phyloP scores from a whole-genome alignment of 2,888 invertebrate species.

The Agrochola macilenta region DNA sequence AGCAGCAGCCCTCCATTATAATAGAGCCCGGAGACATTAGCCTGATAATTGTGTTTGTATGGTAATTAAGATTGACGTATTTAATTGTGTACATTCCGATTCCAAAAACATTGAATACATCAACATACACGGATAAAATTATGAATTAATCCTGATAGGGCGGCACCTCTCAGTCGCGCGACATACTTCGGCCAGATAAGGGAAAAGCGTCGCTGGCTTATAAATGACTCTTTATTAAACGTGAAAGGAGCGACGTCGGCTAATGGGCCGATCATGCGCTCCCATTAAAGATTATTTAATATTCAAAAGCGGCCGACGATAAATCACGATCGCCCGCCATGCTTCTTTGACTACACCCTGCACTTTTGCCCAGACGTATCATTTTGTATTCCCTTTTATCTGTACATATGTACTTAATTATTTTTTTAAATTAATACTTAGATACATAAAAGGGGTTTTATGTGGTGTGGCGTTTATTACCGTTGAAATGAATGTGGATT shows the following conservation, averaged over 20 bases:
- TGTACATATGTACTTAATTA: constrained; percentile 64
- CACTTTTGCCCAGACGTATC: constrained; percentile 85
- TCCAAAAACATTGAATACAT: constrained; percentile 74
- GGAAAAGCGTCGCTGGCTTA: constrained; percentile 89
- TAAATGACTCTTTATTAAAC: constrained; percentile 91
- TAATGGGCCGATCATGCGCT: constrained; percentile 91
- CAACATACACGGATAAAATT: constrained; percentile 86
- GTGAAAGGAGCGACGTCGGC: constrained; percentile 90
- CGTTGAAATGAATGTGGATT: constrained; percentile 67
- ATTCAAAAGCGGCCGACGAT: constrained; percentile 90
- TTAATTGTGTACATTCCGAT: constrained; percentile 73
- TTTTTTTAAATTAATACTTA: constrained; percentile 68
- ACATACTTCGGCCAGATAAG: constrained; percentile 90
- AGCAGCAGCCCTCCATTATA: constrained; percentile 53
- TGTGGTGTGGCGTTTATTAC: constrained; percentile 66
- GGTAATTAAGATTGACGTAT: constrained; percentile 73
- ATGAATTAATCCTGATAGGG: constrained; percentile 90
- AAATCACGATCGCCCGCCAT: constrained; percentile 89
- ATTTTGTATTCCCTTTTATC: constrained; percentile 75
- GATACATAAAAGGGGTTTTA: constrained; percentile 69
- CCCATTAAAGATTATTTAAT: constrained; percentile 91
- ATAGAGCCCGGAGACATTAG: constrained; percentile 54
- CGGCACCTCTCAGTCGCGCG: constrained; percentile 89
- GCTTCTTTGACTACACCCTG: constrained; percentile 87
- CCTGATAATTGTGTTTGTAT: constrained; percentile 69